Evolutionary conservation across 2,797 vertebrate genomes (phyloP), one percentile per base, ranked within the genome.

Genomic region (Pseudochirops cupreus): DNA sequence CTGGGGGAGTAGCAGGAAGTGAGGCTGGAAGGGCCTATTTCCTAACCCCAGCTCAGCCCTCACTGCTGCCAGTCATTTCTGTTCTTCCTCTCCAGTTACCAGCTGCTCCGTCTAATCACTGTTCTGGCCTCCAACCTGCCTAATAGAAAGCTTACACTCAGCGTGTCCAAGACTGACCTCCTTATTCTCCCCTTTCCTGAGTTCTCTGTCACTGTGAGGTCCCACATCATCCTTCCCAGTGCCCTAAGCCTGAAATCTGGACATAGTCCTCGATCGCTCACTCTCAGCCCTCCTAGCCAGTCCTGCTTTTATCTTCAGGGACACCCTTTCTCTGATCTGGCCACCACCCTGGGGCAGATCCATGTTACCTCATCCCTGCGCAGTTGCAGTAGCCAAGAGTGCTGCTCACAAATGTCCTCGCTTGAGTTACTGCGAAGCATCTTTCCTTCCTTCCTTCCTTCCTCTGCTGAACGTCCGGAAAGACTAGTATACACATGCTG

Each of bases 191-290:
- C 33, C n/a, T n/a, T n/a, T n/a, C 14, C 31, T 67, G 59, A 33
- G 58, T 59, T 59, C 58, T 59, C 58, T 13, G 58, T 67, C 59
- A 67, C 12, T 62, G 28, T 59, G 28, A 59, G 58, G 28, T 33
- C 11, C 13, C 31, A 16, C 59, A 59, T 31, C 58, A 59, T 59
- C 57, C 58, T 13, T 10, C 28, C 58, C 9, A 59, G 58, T 10
- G 7, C 28, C 10, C 57, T 6, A 28, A 2, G 11, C 29, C 9
- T 12, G 4, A 16, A 67, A 1, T 16, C 59, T 67, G 59, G 13
- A 13, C 4, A 0, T 33, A 1, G 10, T 1, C 59, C 31, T 62
- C 11, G 4, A n/a, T 67, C 1, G 12, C 31, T 14, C 31, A 1
- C 13, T n/a, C 59, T 67, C 31, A n/a, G 4, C 62, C 62, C 62